phyloP scores from a whole-genome alignment of 2,113 vertebrate genomes.

The Ochotona curzoniae region DNA sequence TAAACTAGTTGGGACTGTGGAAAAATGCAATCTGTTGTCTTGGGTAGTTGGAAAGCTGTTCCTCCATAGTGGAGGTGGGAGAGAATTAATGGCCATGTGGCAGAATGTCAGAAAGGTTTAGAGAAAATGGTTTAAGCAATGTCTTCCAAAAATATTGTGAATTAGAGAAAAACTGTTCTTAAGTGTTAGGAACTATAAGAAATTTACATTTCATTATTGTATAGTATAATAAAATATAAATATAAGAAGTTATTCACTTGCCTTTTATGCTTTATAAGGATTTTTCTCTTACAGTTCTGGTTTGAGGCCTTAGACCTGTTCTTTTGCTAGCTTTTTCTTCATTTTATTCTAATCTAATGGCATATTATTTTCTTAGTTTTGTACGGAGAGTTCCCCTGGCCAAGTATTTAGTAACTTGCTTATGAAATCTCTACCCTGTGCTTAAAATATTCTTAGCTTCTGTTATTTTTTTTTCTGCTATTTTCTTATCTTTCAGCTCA shows the following conservation, averaged over 20 bases:
- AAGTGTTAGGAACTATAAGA: neutral
- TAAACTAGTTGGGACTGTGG: neutral
- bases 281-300: constrained; percentile 1
- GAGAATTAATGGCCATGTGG: neutral
- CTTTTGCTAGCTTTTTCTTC: constrained; percentile 9
- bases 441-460: neutral
- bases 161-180: neutral
- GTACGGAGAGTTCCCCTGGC: neutral
- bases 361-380: constrained; percentile 21
- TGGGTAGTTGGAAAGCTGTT: neutral
- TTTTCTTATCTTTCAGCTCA: no score
- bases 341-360: neutral
- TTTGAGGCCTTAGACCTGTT: neutral
- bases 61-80: neutral
- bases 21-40: neutral
- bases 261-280: neutral
- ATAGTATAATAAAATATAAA: neutral
- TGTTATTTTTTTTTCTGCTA: neutral
- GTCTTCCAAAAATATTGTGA: neutral
- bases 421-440: neutral
- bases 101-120: neutral
- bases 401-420: neutral
- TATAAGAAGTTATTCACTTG: neutral
- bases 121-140: neutral
- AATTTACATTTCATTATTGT: neutral